Percentiles rank a stretch among this genome's conserved stretches.
Conservation (phyloP, 2,888 invertebrate genomes). For the Cepaea hortensis region DNA sequence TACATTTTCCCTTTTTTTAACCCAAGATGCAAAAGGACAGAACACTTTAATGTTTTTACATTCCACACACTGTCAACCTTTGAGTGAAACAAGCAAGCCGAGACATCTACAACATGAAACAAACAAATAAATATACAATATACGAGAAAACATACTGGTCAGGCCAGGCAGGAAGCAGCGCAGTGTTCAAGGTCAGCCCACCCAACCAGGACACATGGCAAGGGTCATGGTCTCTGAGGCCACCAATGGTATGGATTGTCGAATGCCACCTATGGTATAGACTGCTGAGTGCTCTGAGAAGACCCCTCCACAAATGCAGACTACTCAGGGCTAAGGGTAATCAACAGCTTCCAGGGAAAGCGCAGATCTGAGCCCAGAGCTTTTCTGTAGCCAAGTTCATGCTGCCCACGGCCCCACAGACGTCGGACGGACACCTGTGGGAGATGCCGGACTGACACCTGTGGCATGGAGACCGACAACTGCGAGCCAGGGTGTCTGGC, state of each 20-base stretch:
- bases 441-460: background rate
- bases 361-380: conserved; percentile 25
- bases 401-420: background rate
- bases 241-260: conserved; percentile 21
- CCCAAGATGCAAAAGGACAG: too few species aligned
- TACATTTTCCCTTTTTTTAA: too few species aligned
- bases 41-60: too few species aligned
- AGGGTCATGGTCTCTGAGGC: conserved; percentile 43
- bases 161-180: conserved; percentile 17
- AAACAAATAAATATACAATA: conserved; percentile 15
- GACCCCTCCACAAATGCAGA: conserved; percentile 24
- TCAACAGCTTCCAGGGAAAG: conserved; percentile 8
- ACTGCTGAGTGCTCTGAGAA: background rate
- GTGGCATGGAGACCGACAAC: background rate
- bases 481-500: background rate
- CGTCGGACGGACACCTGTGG: background rate
- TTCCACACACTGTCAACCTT: background rate
- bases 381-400: conserved; percentile 14
- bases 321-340: conserved; percentile 27
- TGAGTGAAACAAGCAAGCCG: background rate
- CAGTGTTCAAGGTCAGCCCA: conserved; percentile 40
- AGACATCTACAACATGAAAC: background rate
- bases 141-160: conserved; percentile 44
- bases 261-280: conserved; percentile 18
- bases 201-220: conserved; percentile 39